Base-by-base conservation (phyloP, 1,140 invertebrate species). In the Cecropterus lyciades region DNA sequence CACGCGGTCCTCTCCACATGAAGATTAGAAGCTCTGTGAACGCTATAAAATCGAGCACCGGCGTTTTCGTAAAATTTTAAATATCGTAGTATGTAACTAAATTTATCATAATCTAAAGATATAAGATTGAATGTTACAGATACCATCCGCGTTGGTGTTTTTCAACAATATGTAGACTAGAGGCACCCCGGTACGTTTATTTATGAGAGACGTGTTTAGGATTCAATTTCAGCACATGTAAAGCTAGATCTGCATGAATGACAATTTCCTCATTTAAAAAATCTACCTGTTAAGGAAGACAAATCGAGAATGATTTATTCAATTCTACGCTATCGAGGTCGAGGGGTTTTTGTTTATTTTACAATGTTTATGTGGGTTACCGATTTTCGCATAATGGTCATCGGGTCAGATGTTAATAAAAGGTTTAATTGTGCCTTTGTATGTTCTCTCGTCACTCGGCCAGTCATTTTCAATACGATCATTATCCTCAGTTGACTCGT, bases 141-240 rank as follows among this genome's bases (percentile, higher is more conserved):
- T 69, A 73, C 65, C 69, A 82, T 82, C 78, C 77, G 73, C 67
- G 72, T 79, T 79, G 82, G 85, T 85, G 80, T 88, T 89, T 85
- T 84, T 69, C 73, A 81, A 70, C 70, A 75, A 78, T 72, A 80
- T 76, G 74, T 75, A 80, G 75, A 83, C 74, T 70, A 80, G 70
- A 80, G 76, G 72, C 74, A 73, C 70, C 70, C 73, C 1, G 70
- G 51, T 72, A 79, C 64, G 77, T 77, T 85, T 91, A 89, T 91
- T 89, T 89, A 91, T 91, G 87, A 87, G 84, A 72, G 53, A 74
- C 76, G 69, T 76, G 79, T 81, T 89, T 87, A 87, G 82, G 79
- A 89, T 89, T 89, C 84, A 79, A 84, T 85, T 89, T 85, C 84
- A 65, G 80, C 87, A 85, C 89, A 85, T 87, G 87, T 91, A 89